phyloP scores from a whole-genome alignment of 2,888 invertebrate species.

The Drosophila tanythrix region DNA sequence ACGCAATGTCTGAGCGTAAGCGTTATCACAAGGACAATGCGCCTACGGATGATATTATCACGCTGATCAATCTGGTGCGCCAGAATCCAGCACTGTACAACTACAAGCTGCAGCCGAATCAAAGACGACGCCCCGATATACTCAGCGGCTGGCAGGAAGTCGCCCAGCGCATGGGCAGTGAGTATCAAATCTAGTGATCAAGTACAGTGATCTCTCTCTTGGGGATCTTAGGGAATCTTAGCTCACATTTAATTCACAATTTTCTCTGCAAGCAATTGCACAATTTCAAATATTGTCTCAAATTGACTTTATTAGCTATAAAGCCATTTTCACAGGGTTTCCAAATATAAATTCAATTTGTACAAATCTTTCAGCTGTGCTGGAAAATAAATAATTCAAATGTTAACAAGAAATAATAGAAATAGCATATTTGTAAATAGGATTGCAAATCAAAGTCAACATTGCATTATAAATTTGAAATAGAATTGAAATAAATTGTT shows the following conservation, averaged over 20 bases:
- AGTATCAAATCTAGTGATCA: constrained; percentile 43
- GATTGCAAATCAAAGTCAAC: not conserved
- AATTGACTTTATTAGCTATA: not conserved
- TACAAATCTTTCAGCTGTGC: not conserved
- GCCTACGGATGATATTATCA: constrained; percentile 81
- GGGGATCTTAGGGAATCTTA: not conserved
- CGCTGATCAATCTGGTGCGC: constrained; percentile 80
- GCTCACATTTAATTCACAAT: not conserved
- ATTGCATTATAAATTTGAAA: no score
- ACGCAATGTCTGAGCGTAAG: constrained; percentile 91
- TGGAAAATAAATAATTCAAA: not conserved
- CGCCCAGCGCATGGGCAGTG: constrained; percentile 80
- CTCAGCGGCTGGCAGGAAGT: constrained; percentile 82
- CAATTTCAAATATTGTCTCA: not conserved
- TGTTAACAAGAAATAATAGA: not conserved
- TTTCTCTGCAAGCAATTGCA: not conserved
- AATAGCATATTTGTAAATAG: not conserved
- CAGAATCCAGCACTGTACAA: constrained; percentile 83
- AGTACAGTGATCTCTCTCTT: constrained; percentile 5
- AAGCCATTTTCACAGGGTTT: not conserved
- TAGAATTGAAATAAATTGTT: not conserved
- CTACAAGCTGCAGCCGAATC: constrained; percentile 82
- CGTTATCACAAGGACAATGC: constrained; percentile 83
- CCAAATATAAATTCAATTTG: not conserved
- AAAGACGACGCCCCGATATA: constrained; percentile 80